A percentile compares a stretch with the other conserved stretches of the same genome.
Evolutionary conservation across 2,797 vertebrate genomes (phyloP).

Genomic region (Sebastes vulpes): DNA sequence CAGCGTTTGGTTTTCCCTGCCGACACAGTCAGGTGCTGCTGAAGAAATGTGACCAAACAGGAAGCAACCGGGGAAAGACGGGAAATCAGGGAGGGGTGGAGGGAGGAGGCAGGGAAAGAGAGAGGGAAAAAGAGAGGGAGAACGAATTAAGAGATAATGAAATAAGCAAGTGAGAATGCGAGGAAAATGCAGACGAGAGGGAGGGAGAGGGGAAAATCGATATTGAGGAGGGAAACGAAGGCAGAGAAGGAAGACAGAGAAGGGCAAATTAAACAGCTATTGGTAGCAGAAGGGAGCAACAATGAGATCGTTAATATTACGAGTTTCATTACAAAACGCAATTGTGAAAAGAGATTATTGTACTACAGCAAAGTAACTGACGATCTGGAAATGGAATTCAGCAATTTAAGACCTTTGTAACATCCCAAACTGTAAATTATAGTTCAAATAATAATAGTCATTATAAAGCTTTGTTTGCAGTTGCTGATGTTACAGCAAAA

Average conservation of each 20-base stretch:
- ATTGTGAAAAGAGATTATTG: background rate
- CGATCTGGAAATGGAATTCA: background rate
- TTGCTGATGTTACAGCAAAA: background rate
- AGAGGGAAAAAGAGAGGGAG: background rate
- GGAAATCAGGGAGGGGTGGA: constrained; percentile 12
- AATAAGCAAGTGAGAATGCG: constrained; percentile 40
- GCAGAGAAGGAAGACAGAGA: background rate
- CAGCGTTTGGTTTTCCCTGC: constrained; percentile 75
- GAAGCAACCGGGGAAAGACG: constrained; percentile 58
- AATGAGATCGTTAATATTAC: background rate
- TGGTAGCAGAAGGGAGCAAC: background rate
- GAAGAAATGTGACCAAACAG: constrained; percentile 81
- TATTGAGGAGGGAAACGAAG: background rate
- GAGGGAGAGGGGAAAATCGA: background rate
- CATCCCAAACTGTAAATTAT: no score
- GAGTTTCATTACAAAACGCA: background rate
- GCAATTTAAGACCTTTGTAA: background rate
- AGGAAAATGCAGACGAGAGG: background rate
- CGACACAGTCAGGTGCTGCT: constrained; percentile 67
- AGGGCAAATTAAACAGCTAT: background rate
- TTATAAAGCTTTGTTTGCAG: background rate
- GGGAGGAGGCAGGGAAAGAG: background rate
- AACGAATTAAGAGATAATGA: constrained; percentile 36
- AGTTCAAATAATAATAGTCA: background rate
- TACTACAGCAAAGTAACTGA: background rate